Base-by-base conservation (phyloP, 2,797 vertebrate species). In the Cryptoblepharus egeriae region DNA sequence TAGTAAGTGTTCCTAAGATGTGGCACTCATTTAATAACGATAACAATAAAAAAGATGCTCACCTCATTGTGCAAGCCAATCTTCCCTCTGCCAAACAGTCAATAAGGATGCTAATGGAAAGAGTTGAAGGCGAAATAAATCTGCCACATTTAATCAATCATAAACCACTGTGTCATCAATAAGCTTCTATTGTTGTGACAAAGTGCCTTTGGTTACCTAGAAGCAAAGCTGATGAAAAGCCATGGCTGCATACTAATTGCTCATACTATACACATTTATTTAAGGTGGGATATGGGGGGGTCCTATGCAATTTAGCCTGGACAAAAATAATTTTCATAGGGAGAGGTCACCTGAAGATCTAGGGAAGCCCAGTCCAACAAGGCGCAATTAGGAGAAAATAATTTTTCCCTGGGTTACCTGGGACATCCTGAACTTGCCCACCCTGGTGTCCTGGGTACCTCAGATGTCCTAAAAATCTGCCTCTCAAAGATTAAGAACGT, bases 101-200 rank as follows among this genome's bases (percentile, higher is more conserved):
- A 83, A 95, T 95, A 94, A 90, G 90, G 91, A 92, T 90, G 92
- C 89, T 95, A 96, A 96, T 95, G 93, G 95, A 94, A 94, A 93
- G 92, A 94, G 91, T 80, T 93, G 94, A 95, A 92, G 92, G 94
- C 89, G 84, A 96, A 96, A 96, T 95, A 96, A 95, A 96, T 92
- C 93, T 95, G 94, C 93, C 95, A 95, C 92, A 95, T 96, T 85
- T 93, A 94, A 96, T 96, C 95, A 95, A 93, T 96, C 95, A 94
- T 88, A 89, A 85, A 76, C 87, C 90, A 91, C 82, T 3, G 16
- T 90, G 86, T 87, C 89, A 92, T 94, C 93, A 88, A 92, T 91
- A 92, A 86, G 72, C 32, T 35, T 81, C 78, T 89, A 1, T 0
- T 87, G 86, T 90, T 92, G 88, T 85, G 90, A 91, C 88, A 93